phyloP scores from a whole-genome alignment of 2,888 invertebrate genomes.

The Lissonota sp. region DNA sequence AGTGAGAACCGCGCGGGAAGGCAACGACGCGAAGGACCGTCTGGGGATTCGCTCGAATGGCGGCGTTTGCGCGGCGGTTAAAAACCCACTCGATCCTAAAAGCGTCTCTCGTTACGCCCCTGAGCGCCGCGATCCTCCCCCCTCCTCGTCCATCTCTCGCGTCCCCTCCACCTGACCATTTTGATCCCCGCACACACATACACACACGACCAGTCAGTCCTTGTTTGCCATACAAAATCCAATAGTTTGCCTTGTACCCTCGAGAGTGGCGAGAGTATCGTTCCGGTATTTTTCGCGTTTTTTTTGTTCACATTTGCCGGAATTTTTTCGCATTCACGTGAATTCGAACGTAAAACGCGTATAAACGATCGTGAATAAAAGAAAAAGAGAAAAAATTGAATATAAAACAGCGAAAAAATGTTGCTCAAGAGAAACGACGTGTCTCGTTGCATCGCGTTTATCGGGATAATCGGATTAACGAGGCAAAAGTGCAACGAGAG shows the following conservation, averaged over 20 bases:
- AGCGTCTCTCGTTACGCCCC: conserved; percentile 75
- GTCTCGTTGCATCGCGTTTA: conserved; percentile 52
- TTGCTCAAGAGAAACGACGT: conserved; percentile 18
- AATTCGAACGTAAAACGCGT: conserved; percentile 14
- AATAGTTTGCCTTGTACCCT: conserved; percentile 83
- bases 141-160: conserved; percentile 53
- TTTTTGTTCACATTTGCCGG: conserved; percentile 44
- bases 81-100: conserved; percentile 13
- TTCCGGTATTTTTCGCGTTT: conserved; percentile 71
- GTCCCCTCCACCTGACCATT: conserved; percentile 71
- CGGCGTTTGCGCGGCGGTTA: conserved; percentile 7
- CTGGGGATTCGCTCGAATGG: conserved; percentile 9
- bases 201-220: conserved; percentile 81
- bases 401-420: conserved; percentile 40
- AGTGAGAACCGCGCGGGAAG: conserved; percentile 17
- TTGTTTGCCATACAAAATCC: conserved; percentile 84
- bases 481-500: conserved; percentile 66
- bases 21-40: conserved; percentile 9
- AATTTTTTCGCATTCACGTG: conserved; percentile 24
- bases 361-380: not conserved
- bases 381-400: conserved; percentile 8
- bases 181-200: conserved; percentile 69
- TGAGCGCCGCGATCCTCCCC: conserved; percentile 69
- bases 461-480: conserved; percentile 61
- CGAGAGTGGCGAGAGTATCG: conserved; percentile 78